These are phyloP conservation scores for Caenorhabditis brenneri DNA, from an alignment of 1,140 invertebrate genomes.

Conservation along the genomic window DNA sequence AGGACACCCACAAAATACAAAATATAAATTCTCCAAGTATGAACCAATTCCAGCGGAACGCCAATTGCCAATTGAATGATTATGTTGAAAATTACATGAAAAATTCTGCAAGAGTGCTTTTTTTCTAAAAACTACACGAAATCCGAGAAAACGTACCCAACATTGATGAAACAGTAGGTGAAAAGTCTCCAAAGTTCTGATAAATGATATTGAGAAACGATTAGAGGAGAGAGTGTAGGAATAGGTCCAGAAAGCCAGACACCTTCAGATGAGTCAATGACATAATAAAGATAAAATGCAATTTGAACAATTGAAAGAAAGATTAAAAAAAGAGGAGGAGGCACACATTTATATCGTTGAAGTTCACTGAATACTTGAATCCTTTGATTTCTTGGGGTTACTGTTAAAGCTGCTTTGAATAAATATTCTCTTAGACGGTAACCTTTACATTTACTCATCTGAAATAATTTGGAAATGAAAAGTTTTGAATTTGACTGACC, in stretches of 20 bases:
- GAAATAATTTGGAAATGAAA: background rate
- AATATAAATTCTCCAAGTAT: slow-evolving; percentile 74
- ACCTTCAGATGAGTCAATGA: slow-evolving; percentile 50
- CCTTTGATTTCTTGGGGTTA: slow-evolving; percentile 52
- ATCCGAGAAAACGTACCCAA: slow-evolving; percentile 76
- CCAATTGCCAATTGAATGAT: slow-evolving; percentile 89
- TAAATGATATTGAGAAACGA: slow-evolving; percentile 86
- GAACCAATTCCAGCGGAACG: slow-evolving; percentile 90
- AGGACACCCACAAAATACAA: slow-evolving; percentile 58
- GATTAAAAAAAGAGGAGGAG: background rate
- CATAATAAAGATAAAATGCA: slow-evolving; percentile 58
- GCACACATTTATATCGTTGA: slow-evolving; percentile 46
- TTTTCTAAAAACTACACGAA: background rate
- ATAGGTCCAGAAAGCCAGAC: slow-evolving; percentile 49
- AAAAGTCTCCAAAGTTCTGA: slow-evolving; percentile 88
- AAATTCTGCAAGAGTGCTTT: slow-evolving; percentile 50
- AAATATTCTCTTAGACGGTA: slow-evolving; percentile 50
- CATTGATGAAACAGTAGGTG: slow-evolving; percentile 95
- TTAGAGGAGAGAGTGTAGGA: slow-evolving; percentile 75
- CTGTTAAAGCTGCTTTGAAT: slow-evolving; percentile 56
- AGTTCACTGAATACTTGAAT: slow-evolving; percentile 53
- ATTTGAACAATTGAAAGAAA: slow-evolving; percentile 48
- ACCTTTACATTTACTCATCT: slow-evolving; percentile 56
- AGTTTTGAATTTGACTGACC: background rate
- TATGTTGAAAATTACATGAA: slow-evolving; percentile 86